Conservation (phyloP, 1,140 invertebrate genomes). For the Galleria mellonella region DNA sequence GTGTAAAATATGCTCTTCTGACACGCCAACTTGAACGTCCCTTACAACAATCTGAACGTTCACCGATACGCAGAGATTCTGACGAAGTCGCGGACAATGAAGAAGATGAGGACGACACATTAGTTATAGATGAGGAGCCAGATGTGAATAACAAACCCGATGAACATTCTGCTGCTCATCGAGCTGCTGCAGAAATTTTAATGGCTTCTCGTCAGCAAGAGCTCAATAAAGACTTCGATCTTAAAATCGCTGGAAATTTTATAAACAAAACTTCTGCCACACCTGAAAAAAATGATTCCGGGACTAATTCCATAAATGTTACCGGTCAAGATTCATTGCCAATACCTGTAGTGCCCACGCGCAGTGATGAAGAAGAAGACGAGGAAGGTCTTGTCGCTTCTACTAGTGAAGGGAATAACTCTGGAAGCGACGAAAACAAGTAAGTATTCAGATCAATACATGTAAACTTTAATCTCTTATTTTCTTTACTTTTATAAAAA, state of each 20-base stretch:
- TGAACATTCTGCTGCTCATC: conserved; percentile 70
- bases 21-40: conserved; percentile 84
- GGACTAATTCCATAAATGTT: conserved; percentile 22
- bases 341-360: conserved; percentile 54
- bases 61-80: conserved; percentile 67
- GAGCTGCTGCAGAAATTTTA: conserved; percentile 74
- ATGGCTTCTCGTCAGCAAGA: conserved; percentile 63
- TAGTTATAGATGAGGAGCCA: conserved; percentile 81
- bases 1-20: conserved; percentile 86
- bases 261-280: conserved; percentile 77
- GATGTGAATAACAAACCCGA: conserved; percentile 45
- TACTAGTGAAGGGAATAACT: conserved; percentile 85
- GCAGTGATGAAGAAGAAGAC: conserved; percentile 78
- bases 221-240: conserved; percentile 63
- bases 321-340: conserved; percentile 28
- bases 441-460: too few species aligned
- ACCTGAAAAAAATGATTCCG: conserved; percentile 83
- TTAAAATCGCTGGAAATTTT: conserved; percentile 69
- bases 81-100: conserved; percentile 78
- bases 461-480: neutral
- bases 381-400: conserved; percentile 83
- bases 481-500: neutral
- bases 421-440: conserved; percentile 87
- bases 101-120: conserved; percentile 78
- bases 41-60: conserved; percentile 51